Base-by-base conservation (phyloP, 2,797 vertebrate genomes). In the Myotis planiceps region DNA sequence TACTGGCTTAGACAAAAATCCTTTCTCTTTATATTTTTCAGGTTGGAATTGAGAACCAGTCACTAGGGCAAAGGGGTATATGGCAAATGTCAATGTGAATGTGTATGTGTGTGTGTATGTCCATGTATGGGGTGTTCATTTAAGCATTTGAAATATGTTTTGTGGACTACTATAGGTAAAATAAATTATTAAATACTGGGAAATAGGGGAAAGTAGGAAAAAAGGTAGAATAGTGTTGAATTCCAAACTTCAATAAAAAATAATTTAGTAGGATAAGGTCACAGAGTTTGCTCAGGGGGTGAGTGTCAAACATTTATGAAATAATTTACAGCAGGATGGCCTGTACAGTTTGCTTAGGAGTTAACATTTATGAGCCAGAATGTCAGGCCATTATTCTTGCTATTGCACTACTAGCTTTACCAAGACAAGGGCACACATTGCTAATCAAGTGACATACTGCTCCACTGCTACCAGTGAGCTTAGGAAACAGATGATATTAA, bases 111-210 rank as follows among this genome's bases (percentile, higher is more conserved):
- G 13, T 32, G 19, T 1, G 21, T 51, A 3, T 53, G 10, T 6
- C 58, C 15, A 5, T 14, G 47, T 27, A 9, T 25, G 45, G 27
- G 18, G 6, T 53, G 15, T 8, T 13, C 10, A 25, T 66, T 71
- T 63, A 71, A 69, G 14, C 13, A 86, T 96, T 94, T 80, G 37
- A 88, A 85, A 91, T 53, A 76, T 9, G 55, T 19, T 68, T 93
- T 91, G 18, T 55, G 15, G 29, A 76, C 6, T 58, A 12, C 10
- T 58, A 4, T 39, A 63, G 45, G 25, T 82, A 81, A 86, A 65
- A 74, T 0, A 84, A 74, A 69, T 71, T 55, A 39, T 49, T 78
- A 65, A 27, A 69, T 51, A n/a, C 0, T 79, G 3, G 65, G 6
- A 92, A 88, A 71, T 58, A 76, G 27, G 14, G 0, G 25, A 80